Evolutionary conservation across 2,888 invertebrate species (phyloP), one percentile per base, ranked within the genome.

Genomic region (Melieria omissa): DNA sequence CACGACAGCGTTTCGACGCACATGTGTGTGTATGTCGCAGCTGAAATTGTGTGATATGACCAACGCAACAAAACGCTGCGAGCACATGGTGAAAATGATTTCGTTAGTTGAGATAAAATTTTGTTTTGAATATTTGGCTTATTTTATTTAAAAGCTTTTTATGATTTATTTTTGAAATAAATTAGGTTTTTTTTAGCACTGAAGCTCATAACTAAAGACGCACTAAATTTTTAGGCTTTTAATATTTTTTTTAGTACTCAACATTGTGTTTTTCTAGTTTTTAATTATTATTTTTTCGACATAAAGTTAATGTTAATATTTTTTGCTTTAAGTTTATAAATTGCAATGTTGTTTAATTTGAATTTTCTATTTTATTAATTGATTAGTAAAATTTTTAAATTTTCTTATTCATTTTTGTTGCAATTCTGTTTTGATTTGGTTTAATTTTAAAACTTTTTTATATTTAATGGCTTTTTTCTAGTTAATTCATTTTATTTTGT

Each of bases 401-500:
- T 45, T 4, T 9, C 3, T 41, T 71, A 8, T 61, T 66, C 57
- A 14, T 44, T 46, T 5, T 44, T 41, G 16, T 44, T 65, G 52
- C 52, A 9, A 14, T 65, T 16, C 41, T 61, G 5, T 55, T 62
- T 41, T 55, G 16, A 46, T 55, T 66, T 54, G 29, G 29, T 41
- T 14, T 58, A 14, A 29, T 66, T 55, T 12, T 41, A 44, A 54
- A 29, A 46, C 54, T 54, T 54, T 52, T 10, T 42, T 16, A 12
- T 10, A 8, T 41, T 49, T 55, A 29, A 12, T 4, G 8, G 46
- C 49, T 47, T 52, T 54, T 54, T 65, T 41, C 41, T 29, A 42
- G 7, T 12, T 65, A 54, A 10, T 12, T 52, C 9, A 42, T 65
- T 42, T 62, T 62, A 44, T 62, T 62, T 14, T 42, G 42, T 62